Base-by-base conservation (phyloP, 2,888 invertebrate genomes). In the Drosophila limbata region DNA sequence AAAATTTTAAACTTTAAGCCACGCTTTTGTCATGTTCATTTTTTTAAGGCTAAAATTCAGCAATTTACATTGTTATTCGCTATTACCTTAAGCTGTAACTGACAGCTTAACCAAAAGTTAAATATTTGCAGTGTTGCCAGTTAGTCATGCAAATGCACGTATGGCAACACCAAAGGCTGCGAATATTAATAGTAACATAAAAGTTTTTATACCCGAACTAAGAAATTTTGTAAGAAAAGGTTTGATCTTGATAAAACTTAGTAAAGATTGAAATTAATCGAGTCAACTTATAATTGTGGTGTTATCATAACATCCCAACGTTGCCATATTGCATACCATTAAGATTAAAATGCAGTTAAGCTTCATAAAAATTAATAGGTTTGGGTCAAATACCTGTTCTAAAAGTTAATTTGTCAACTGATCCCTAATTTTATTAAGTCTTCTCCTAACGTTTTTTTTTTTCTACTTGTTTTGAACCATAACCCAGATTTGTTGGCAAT, bases 401-500 rank as follows among this genome's bases (percentile, higher is more conserved):
- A 35, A 35, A 8, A 33, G 6, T 33, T 9, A 6, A 9, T 11
- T 6, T 40, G 28, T 4, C 9, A 25, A 17, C 17, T 55, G 13
- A 31, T 31, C 5, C 4, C 6, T 5, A 33, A n/a, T 1, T 44
- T 15, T 35, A 45, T 9, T 33, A n/a, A 8, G 25, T 11, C 3
- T 15, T 28, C 17, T 28, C 4, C 39, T 5, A 13, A 19, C n/a
- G 6, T 15, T 17, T 17, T 11, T 11, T 47, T 2, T n/a, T 21
- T 25, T 25, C 5, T 17, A 37, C 28, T 17, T 55, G 33, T 35
- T 21, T 11, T 35, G 19, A 73, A 17, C 40, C 37, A 19, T 39
- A 56, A 47, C 57, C 57, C 47, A 57, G 28, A 55, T 59, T 59
- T 52, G 19, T 10, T 19, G 35, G 19, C 45, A 25, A 33, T 56